Conservation (phyloP, 1,140 invertebrate genomes). For the Drosophila bocki region DNA sequence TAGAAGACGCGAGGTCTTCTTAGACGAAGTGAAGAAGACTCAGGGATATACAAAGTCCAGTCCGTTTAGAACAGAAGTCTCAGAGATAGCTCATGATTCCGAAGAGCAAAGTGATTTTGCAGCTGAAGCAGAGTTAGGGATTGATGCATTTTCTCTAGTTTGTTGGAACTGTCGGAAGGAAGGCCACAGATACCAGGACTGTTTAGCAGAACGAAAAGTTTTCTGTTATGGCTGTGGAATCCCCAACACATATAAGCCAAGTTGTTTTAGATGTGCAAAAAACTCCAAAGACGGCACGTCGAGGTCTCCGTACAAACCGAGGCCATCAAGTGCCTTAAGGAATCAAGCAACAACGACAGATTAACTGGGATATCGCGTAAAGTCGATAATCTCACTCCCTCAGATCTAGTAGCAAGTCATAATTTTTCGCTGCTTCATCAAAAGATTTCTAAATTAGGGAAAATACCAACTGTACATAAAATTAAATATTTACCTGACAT, state of each 20-base stretch:
- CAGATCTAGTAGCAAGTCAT: too few species aligned
- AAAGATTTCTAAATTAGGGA: too few species aligned
- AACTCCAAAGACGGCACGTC: not conserved
- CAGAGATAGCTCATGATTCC: not conserved
- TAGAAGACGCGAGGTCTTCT: constrained; percentile 1
- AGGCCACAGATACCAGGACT: constrained; percentile 2
- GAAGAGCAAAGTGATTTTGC: not conserved
- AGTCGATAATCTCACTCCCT: not conserved
- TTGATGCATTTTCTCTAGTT: not conserved
- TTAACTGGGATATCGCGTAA: not conserved
- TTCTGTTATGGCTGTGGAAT: not conserved
- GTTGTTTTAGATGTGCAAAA: not conserved
- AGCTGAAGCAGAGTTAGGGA: not conserved
- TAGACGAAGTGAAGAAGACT: constrained; percentile 1
- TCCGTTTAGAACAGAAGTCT: not conserved
- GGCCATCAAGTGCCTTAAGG: not conserved
- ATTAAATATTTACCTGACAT: too few species aligned
- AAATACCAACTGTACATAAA: too few species aligned
- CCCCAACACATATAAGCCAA: not conserved
- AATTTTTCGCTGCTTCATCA: too few species aligned
- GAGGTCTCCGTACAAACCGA: not conserved
- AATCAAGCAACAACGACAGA: not conserved
- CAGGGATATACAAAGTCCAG: not conserved
- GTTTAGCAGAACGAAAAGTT: not conserved
- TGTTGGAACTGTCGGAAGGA: constrained; percentile 5